Conservation (phyloP, 2,113 vertebrate species). For the Ploceus nigricollis region DNA sequence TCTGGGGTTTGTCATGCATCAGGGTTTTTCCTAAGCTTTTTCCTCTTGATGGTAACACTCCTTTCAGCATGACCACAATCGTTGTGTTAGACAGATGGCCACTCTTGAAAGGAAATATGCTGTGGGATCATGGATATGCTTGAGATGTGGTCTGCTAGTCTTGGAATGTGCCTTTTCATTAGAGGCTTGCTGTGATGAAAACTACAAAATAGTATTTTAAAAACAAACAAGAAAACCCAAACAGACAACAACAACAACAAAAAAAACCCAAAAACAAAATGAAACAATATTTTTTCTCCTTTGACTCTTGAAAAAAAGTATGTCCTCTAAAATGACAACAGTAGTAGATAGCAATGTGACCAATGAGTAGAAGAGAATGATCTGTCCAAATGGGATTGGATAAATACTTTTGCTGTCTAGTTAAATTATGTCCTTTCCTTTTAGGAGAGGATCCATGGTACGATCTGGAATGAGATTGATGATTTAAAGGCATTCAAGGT, state of each 20-base stretch:
- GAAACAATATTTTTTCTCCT: background rate
- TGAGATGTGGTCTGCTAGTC: background rate
- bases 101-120: background rate
- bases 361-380: background rate
- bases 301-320: background rate
- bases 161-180: background rate
- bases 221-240: background rate
- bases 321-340: background rate
- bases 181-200: background rate
- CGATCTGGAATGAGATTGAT: constrained; percentile 94
- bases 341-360: background rate
- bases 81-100: background rate
- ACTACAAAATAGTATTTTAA: background rate
- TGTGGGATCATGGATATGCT: background rate
- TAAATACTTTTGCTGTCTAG: background rate
- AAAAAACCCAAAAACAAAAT: background rate
- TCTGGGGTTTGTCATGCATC: background rate
- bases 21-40: background rate
- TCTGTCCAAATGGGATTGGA: background rate
- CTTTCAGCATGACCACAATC: background rate
- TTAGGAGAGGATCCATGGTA: constrained; percentile 89
- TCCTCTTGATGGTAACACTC: background rate
- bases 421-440: background rate
- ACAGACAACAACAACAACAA: background rate
- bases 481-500: constrained; percentile 89